These are phyloP conservation scores for Drosophila koepferae DNA, from an alignment of 2,888 invertebrate species.

Conservation along the genomic window DNA sequence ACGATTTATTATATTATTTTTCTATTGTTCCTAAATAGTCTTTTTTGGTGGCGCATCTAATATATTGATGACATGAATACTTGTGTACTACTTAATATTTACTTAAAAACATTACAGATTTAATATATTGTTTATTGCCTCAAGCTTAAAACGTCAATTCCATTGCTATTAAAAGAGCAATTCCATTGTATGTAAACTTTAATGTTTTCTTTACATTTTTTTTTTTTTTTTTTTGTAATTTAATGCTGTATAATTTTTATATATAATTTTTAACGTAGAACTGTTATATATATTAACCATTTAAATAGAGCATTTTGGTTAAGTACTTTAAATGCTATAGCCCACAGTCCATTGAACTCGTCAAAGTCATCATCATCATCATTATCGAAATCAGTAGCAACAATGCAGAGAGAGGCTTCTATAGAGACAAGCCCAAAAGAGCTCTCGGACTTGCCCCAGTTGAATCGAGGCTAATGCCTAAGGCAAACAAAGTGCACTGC, in stretches of 20 bases:
- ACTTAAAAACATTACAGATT: no score
- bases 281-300: background rate
- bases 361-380: background rate
- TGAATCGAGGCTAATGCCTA: conserved; percentile 72
- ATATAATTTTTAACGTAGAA: no score
- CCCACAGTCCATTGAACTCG: conserved; percentile 9
- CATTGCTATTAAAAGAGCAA: background rate
- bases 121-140: no score
- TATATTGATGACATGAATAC: no score
- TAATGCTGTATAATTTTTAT: no score
- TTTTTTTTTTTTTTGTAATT: no score
- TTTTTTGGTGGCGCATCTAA: conserved; percentile 4
- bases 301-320: background rate
- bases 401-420: conserved; percentile 22
- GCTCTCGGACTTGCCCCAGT: conserved; percentile 21
- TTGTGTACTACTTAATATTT: no score
- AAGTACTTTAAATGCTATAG: background rate
- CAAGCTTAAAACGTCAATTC: no score
- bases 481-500: conserved; percentile 58
- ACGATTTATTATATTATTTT: background rate
- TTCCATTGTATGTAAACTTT: background rate
- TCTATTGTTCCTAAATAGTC: background rate
- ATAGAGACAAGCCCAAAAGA: conserved; percentile 2
- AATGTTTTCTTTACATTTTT: no score
- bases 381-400: conserved; percentile 3